Evolutionary conservation across 92 coral and sea anemone species (phyloP).

Genomic region (Micromussa lordhowensis): DNA sequence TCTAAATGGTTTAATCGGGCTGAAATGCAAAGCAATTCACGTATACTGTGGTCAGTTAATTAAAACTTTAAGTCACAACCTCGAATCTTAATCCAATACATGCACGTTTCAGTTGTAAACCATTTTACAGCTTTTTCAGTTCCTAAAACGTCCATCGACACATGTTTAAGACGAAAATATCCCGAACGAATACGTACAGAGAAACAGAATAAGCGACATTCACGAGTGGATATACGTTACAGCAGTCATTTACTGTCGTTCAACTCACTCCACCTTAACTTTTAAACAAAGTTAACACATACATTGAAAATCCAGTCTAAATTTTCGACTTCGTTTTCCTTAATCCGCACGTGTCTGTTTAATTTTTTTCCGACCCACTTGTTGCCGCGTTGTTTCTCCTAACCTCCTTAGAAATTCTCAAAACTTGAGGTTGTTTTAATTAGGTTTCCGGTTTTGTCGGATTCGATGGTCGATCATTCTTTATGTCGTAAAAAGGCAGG

Average conservation of each 20-base stretch:
- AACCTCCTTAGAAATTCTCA: background rate
- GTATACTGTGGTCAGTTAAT: background rate
- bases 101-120: background rate
- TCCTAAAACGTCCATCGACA: too few relatives aligned
- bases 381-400: background rate
- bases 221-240: too few relatives aligned
- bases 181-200: too few relatives aligned
- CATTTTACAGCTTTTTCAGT: too few relatives aligned
- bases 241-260: too few relatives aligned
- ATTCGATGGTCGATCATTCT: background rate
- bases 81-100: background rate
- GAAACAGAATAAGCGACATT: too few relatives aligned
- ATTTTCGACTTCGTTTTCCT: background rate
- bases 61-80: background rate
- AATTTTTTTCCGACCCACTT: too few relatives aligned
- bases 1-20: background rate
- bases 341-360: background rate
- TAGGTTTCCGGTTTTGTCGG: background rate
- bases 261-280: too few relatives aligned
- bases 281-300: background rate
- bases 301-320: background rate
- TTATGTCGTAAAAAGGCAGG: background rate
- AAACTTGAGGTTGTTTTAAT: too few relatives aligned
- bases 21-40: background rate
- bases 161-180: too few relatives aligned